Percentiles rank a stretch among this genome's conserved stretches.
These are phyloP conservation scores for Limnephilus auricula DNA, from an alignment of 2,888 invertebrate species.

Conservation along the genomic window DNA sequence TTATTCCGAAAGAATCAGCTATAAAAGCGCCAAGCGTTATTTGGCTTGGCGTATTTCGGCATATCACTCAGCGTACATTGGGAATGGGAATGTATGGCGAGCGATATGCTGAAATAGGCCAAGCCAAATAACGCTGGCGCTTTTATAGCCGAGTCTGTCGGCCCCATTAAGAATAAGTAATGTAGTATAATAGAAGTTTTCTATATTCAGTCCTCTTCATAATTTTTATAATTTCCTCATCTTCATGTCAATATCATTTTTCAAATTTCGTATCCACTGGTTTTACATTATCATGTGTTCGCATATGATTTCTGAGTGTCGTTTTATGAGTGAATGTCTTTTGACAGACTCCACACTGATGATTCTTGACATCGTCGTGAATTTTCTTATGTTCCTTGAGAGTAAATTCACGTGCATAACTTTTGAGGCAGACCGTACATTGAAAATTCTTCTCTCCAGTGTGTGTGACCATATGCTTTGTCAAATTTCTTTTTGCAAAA, in stretches of 20 bases:
- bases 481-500: slow-evolving; percentile 27
- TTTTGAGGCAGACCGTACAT: slow-evolving; percentile 30
- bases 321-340: slow-evolving; percentile 30
- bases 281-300: slow-evolving; percentile 73
- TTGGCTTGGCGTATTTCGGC: no score
- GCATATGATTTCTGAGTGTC: slow-evolving; percentile 72
- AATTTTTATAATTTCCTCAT: not conserved
- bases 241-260: not conserved
- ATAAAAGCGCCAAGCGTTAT: no score
- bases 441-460: slow-evolving; percentile 39
- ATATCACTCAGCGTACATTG: no score
- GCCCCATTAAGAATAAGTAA: no score
- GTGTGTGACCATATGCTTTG: slow-evolving; percentile 33
- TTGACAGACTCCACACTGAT: slow-evolving; percentile 11
- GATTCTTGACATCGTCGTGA: slow-evolving; percentile 20
- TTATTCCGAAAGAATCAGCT: no score
- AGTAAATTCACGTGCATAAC: not conserved
- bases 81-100: no score
- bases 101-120: no score
- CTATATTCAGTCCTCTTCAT: no score
- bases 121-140: no score
- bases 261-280: not conserved
- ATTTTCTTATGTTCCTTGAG: slow-evolving; percentile 31
- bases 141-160: no score
- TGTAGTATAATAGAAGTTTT: no score